Conservation (phyloP, 1,140 invertebrate species). For the Mamestra configurata region DNA sequence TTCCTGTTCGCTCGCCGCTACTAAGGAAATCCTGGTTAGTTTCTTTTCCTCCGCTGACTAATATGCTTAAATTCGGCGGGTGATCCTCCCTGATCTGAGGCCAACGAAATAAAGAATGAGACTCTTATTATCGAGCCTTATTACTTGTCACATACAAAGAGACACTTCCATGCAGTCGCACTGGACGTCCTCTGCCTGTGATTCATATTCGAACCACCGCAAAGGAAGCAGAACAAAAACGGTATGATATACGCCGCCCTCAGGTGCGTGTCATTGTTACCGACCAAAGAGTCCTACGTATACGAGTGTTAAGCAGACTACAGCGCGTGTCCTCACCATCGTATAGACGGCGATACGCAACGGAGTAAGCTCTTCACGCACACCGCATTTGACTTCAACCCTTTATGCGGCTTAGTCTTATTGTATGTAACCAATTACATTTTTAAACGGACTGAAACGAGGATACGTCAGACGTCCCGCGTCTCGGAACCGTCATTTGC, state of each 20-base stretch:
- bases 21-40: conserved; percentile 95
- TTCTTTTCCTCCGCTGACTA: conserved; percentile 97
- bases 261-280: not conserved
- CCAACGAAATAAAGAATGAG: conserved; percentile 18
- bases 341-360: not conserved
- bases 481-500: conserved; percentile 52
- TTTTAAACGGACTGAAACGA: conserved; percentile 47
- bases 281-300: conserved; percentile 7
- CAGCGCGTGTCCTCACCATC: not conserved
- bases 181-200: conserved; percentile 91
- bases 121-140: conserved; percentile 82
- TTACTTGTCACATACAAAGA: conserved; percentile 61
- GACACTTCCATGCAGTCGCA: conserved; percentile 85
- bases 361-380: not conserved
- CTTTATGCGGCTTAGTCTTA: not conserved
- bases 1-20: too few relatives aligned
- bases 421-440: conserved; percentile 10
- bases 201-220: conserved; percentile 87
- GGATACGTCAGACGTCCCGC: not conserved
- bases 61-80: too few relatives aligned
- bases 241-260: not conserved
- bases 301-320: not conserved
- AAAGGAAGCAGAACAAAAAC: not conserved
- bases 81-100: too few relatives aligned
- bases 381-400: not conserved